phyloP scores from a whole-genome alignment of 2,888 invertebrate species.

The Syrista parreyssii region DNA sequence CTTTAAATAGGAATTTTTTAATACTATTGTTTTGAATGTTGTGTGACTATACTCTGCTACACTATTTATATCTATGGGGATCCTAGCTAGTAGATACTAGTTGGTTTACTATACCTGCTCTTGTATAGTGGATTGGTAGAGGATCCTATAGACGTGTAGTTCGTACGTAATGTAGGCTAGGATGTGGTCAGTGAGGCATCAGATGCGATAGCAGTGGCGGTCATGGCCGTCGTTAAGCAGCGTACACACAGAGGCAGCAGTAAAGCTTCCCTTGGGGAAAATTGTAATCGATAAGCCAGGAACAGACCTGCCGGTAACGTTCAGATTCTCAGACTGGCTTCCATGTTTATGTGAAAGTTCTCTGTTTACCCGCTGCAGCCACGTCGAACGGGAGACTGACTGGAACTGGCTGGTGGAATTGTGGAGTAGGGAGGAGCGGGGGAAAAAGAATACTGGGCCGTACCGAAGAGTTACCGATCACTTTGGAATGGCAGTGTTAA shows the following conservation, averaged over 20 bases:
- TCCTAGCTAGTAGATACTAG: neutral
- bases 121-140: neutral
- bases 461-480: neutral
- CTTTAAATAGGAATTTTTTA: neutral
- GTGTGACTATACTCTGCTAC: neutral
- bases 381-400: neutral
- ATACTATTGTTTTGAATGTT: neutral
- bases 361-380: neutral
- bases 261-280: neutral
- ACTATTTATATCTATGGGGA: neutral
- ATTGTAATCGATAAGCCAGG: neutral
- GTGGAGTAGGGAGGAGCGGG: neutral
- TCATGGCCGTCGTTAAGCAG: conserved; percentile 25
- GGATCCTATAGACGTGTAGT: conserved; percentile 8
- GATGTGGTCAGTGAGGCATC: conserved; percentile 31
- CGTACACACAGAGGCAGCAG: conserved; percentile 11
- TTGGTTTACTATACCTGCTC: neutral
- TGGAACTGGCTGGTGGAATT: neutral
- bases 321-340: neutral
- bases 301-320: neutral
- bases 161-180: conserved; percentile 14
- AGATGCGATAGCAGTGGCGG: conserved; percentile 32
- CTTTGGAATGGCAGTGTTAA: neutral
- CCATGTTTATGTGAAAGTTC: neutral
- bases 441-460: neutral